Evolutionary conservation across 1,140 invertebrate species (phyloP).

Genomic region (Hyphantria cunea): DNA sequence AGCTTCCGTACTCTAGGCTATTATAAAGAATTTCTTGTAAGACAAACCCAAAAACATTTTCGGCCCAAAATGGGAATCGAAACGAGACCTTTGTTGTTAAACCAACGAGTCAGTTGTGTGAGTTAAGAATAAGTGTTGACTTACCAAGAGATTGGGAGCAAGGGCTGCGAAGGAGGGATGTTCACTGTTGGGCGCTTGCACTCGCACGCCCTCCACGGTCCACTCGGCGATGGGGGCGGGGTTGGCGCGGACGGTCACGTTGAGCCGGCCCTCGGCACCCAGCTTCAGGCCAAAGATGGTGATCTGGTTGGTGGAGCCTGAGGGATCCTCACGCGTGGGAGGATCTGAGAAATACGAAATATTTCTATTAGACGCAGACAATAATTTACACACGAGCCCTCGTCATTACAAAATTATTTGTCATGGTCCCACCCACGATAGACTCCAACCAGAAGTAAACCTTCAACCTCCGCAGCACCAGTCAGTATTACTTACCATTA

Average conservation of each 20-base stretch:
- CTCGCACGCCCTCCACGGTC: slow-evolving; percentile 82
- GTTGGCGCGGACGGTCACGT: slow-evolving; percentile 86
- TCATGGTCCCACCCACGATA: too few species aligned
- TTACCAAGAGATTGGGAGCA: slow-evolving; percentile 74
- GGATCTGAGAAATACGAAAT: slow-evolving; percentile 78
- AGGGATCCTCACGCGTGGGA: slow-evolving; percentile 78
- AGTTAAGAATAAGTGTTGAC: slow-evolving; percentile 6
- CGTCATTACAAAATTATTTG: too few species aligned
- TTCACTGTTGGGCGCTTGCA: slow-evolving; percentile 82
- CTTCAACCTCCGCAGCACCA: too few species aligned
- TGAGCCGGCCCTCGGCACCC: slow-evolving; percentile 85
- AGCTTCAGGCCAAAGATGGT: slow-evolving; percentile 87
- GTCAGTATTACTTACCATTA: too few species aligned
- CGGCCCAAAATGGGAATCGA: too few species aligned
- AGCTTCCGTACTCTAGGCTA: too few species aligned
- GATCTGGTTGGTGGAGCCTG: slow-evolving; percentile 64
- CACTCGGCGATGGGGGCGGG: slow-evolving; percentile 86
- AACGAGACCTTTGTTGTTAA: too few species aligned
- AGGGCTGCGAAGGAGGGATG: slow-evolving; percentile 78
- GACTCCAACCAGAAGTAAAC: too few species aligned
- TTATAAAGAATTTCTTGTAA: too few species aligned
- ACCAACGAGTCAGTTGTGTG: too few species aligned
- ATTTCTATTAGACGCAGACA: not conserved
- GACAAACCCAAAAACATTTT: too few species aligned
- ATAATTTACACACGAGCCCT: too few species aligned